These are phyloP conservation scores for Clarias magur DNA, from an alignment of 2,113 vertebrate genomes.

Conservation along the genomic window DNA sequence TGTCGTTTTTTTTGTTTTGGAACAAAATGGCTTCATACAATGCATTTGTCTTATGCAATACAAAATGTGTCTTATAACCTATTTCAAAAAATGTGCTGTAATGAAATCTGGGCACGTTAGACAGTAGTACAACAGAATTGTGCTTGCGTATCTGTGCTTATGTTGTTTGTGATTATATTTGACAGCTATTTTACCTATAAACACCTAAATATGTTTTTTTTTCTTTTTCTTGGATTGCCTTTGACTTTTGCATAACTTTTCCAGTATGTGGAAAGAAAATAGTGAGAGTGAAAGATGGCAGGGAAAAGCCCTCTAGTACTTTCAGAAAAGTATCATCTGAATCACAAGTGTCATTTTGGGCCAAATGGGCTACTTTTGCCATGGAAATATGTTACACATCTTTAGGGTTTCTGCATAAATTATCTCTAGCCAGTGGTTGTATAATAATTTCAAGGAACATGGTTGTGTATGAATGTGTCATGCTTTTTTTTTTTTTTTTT, in stretches of 20 bases:
- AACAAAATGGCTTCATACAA: too few relatives aligned
- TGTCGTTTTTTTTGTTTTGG: background rate
- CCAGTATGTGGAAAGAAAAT: conserved; percentile 10
- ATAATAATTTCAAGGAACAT: background rate
- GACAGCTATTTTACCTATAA: background rate
- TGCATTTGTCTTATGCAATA: too few relatives aligned
- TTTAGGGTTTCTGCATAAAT: conserved; percentile 27
- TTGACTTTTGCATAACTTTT: background rate
- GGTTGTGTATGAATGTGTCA: background rate
- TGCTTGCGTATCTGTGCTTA: background rate
- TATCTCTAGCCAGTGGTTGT: background rate
- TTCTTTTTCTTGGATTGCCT: background rate
- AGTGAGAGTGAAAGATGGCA: conserved; percentile 35
- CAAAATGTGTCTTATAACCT: background rate
- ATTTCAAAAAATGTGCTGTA: background rate
- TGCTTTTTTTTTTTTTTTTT: background rate
- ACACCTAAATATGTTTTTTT: background rate
- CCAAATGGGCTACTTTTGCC: conserved; percentile 12
- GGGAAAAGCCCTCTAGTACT: conserved; percentile 41
- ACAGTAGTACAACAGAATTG: background rate
- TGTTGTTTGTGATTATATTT: background rate
- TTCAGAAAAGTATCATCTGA: conserved; percentile 25
- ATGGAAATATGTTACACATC: conserved; percentile 35
- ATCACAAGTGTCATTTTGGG: conserved; percentile 32
- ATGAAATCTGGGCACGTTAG: background rate